Conservation (phyloP, 2,888 invertebrate species). For the Tenthredo livida region DNA sequence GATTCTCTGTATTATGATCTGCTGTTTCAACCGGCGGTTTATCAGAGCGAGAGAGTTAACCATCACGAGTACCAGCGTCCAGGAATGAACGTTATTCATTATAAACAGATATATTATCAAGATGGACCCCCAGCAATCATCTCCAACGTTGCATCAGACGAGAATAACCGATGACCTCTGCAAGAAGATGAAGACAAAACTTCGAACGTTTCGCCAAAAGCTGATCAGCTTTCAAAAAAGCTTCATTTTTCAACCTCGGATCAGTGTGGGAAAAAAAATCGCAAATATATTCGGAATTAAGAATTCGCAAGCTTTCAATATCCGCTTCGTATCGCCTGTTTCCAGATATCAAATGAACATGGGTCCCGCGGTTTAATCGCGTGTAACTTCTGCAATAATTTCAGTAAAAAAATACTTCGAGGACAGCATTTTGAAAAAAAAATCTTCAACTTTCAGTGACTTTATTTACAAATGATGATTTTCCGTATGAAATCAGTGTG, state of each 20-base stretch:
- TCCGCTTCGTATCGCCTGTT: background rate
- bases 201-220: background rate
- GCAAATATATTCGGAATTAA: background rate
- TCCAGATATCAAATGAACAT: background rate
- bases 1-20: background rate
- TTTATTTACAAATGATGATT: too few relatives aligned
- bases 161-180: slow-evolving; percentile 21
- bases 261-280: background rate
- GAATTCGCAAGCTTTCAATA: background rate
- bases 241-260: background rate
- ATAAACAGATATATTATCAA: background rate
- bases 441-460: background rate
- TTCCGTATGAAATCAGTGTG: too few relatives aligned
- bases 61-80: background rate
- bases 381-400: background rate
- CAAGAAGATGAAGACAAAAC: background rate
- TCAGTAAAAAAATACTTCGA: background rate
- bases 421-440: background rate
- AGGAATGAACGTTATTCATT: background rate
- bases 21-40: background rate
- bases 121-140: slow-evolving; percentile 23
- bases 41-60: background rate
- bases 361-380: background rate
- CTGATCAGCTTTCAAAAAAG: background rate
- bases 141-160: background rate